These are phyloP conservation scores for Dendrocincla tyrannina DNA, from an alignment of 2,797 vertebrate genomes.

Conservation along the genomic window DNA sequence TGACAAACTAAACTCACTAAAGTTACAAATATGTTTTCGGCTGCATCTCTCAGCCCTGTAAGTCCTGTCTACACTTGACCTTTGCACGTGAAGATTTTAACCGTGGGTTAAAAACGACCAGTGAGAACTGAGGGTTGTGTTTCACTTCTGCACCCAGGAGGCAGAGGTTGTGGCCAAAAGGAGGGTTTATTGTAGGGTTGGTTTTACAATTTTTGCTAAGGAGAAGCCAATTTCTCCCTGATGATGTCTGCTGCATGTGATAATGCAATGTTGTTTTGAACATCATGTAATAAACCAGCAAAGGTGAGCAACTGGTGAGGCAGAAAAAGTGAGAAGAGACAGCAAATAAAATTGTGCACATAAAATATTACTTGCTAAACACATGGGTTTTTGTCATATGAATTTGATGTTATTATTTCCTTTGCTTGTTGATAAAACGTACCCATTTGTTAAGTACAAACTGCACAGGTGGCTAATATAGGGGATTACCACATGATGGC, in stretches of 20 bases:
- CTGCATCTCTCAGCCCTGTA: not conserved
- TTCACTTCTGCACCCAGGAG: not conserved
- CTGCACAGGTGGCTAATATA: not conserved
- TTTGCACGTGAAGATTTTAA: not conserved
- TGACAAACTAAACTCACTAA: not conserved
- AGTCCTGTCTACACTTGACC: not conserved
- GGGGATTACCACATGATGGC: not conserved
- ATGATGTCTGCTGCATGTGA: constrained; percentile 31
- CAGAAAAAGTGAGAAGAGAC: constrained; percentile 27
- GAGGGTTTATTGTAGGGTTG: constrained; percentile 11
- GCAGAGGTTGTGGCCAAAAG: not conserved
- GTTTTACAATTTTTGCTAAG: constrained; percentile 45
- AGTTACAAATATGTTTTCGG: not conserved
- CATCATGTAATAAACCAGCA: constrained; percentile 21
- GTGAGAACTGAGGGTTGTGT: not conserved
- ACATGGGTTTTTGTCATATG: not conserved
- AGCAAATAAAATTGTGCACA: constrained; percentile 16
- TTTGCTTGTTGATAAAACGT: constrained; percentile 3
- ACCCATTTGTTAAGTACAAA: not conserved
- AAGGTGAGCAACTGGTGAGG: constrained; percentile 43
- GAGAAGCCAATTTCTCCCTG: constrained; percentile 20
- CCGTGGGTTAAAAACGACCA: not conserved
- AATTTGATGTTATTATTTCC: constrained; percentile 9
- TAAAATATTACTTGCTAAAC: constrained; percentile 34
- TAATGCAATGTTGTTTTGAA: constrained; percentile 36